Base-by-base conservation (phyloP, 2,113 vertebrate genomes). In the Carlito syrichta region DNA sequence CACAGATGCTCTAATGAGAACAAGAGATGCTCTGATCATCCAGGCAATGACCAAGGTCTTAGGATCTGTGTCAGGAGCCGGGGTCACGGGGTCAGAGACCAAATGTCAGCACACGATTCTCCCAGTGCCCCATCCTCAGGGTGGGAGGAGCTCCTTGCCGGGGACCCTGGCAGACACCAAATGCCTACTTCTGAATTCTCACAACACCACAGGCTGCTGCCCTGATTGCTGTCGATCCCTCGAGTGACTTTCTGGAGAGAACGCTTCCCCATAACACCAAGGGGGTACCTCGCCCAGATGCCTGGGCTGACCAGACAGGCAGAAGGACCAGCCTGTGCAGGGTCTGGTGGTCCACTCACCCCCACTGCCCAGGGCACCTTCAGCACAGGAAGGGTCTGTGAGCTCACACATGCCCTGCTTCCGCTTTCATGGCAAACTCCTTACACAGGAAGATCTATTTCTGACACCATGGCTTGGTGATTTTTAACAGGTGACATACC, bases 241-340 rank as follows among this genome's bases (percentile, higher is more conserved):
- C 35, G 1, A 10, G 6, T 12, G 2, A 20, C 0, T 30, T 23
- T 54, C 43, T 16, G 8, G 74, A 52, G 30, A 82, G 45, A 17
- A 10, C 7, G n/a, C 12, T n/a, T 27, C 63, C 38, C 17, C 6
- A 5, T 2, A 2, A 5, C 1, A 35, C 3, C 0, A 30, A 58
- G 63, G 5, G 52, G 6, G 9, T 5, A 20, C 11, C 77, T 2
- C 32, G 54, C 71, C 8, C 7, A 13, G 3, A 68, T 1, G 13
- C 4, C 5, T 30, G 58, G 23, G 35, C 4, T 8, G 60, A n/a
- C 2, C 1, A 8, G 16, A 82, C 30, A 2, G 45, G 6, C 5
- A 12, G 23, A 22, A 10, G 0, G 27, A 58, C 10, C 23, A 3
- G 40, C 23, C 40, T 6, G 5, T 22, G 38, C n/a, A 40, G 69